Conservation (phyloP, 2,797 vertebrate genomes). For the Sebastes baramenuke region DNA sequence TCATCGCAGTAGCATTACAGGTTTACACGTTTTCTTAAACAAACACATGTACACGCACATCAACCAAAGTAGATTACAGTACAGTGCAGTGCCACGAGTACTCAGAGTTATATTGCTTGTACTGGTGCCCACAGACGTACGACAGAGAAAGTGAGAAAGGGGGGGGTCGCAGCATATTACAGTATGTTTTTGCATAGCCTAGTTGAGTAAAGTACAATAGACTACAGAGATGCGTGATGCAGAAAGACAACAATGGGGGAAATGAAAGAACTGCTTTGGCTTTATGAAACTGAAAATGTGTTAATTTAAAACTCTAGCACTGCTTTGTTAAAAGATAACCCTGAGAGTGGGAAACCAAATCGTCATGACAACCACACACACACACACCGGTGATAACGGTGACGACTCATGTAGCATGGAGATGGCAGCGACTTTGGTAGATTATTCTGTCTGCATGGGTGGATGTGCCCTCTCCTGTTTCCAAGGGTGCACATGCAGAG, state of each 20-base stretch:
- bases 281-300: slow-evolving; percentile 43
- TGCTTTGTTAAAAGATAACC: slow-evolving; percentile 54
- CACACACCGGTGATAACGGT: neutral
- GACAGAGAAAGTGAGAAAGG: slow-evolving; percentile 34
- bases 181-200: slow-evolving; percentile 83
- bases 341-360: slow-evolving; percentile 69
- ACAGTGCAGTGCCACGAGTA: slow-evolving; percentile 70
- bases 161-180: slow-evolving; percentile 74
- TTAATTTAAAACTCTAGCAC: slow-evolving; percentile 32
- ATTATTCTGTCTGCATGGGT: slow-evolving; percentile 18
- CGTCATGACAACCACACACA: neutral
- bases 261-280: slow-evolving; percentile 65
- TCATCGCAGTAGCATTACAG: slow-evolving; percentile 55
- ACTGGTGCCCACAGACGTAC: slow-evolving; percentile 58
- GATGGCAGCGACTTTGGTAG: slow-evolving; percentile 36
- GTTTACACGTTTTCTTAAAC: slow-evolving; percentile 46
- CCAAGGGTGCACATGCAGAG: neutral
- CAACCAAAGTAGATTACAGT: slow-evolving; percentile 67
- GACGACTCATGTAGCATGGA: neutral
- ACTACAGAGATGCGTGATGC: slow-evolving; percentile 65
- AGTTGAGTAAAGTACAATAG: slow-evolving; percentile 66
- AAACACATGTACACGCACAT: slow-evolving; percentile 61
- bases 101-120: slow-evolving; percentile 79
- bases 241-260: slow-evolving; percentile 1
- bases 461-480: neutral